Evolutionary conservation across 2,113 vertebrate genomes (phyloP), one percentile per base, ranked within the genome.

Genomic region (Tachuris rubrigastra): DNA sequence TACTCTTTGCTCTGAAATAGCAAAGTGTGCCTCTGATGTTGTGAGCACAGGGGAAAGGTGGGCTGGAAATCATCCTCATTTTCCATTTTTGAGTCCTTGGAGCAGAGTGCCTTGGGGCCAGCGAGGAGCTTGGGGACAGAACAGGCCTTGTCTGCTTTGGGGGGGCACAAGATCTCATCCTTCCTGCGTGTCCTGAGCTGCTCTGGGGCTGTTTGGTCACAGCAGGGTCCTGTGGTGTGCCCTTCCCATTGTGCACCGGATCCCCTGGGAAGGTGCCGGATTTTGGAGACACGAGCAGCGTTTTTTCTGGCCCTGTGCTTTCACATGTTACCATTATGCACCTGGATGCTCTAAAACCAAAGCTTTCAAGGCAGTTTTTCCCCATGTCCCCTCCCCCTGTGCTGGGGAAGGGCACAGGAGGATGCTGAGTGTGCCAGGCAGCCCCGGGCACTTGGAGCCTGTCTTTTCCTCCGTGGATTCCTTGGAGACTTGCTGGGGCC

Each of bases 1-100:
- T 16, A 13, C 23, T 74, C 1, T 55, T 47, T 50, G 28, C 58
- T 85, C 71, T 62, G 71, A 44, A 79, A n/a, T 15, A 84, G 35
- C 3, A 2, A 28, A 65, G 17, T 11, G 10, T 0, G 0, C 11
- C 49, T 58, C 1, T 0, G 49, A 3, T 59, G 37, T 31, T 59
- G 52, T 19, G 10, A 46, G 50, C 22, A 4, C 24, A 37, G n/a
- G 69, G 66, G 66, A 52, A 76, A 21, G 62, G 10, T 50, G 71
- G 31, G 21, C 14, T 87, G 33, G 42, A 35, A 71, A 18, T 60
- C 24, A 4, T 42, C 56, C 41, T 85, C 9, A 3, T 55, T 46
- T 63, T 46, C 28, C 56, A 71, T 27, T 31, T 39, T 21, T 16
- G 56, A 42, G 75, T 35, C 62, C 17, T 27, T 15, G 49, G 62